phyloP scores from a whole-genome alignment of 2,797 vertebrate species.

The Acipenser oxyrinchus region DNA sequence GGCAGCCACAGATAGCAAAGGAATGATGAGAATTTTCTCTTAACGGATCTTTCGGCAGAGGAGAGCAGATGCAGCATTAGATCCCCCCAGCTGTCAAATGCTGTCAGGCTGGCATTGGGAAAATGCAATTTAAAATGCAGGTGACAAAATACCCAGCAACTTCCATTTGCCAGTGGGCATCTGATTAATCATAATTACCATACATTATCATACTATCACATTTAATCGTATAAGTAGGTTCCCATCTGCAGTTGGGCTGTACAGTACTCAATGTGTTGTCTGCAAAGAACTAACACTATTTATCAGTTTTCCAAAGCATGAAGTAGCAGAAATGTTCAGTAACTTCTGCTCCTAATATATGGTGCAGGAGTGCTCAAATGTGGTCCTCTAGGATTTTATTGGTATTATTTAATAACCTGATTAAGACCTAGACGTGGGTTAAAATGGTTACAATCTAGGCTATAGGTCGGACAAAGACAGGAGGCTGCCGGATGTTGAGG shows the following conservation, averaged over 20 bases:
- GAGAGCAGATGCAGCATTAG: slow-evolving; percentile 49
- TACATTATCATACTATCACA: slow-evolving; percentile 96
- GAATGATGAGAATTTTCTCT: slow-evolving; percentile 46
- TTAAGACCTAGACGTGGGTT: too few species aligned
- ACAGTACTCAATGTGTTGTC: slow-evolving; percentile 17
- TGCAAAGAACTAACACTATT: too few species aligned
- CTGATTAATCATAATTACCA: slow-evolving; percentile 92
- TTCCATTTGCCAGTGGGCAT: slow-evolving; percentile 77
- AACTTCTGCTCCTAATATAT: too few species aligned
- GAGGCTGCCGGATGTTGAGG: too few species aligned
- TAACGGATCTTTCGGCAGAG: slow-evolving; percentile 48
- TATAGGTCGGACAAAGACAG: too few species aligned
- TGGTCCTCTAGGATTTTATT: too few species aligned
- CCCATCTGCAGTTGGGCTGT: slow-evolving; percentile 57
- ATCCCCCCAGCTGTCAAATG: slow-evolving; percentile 67
- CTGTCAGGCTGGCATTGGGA: slow-evolving; percentile 62
- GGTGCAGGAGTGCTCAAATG: too few species aligned
- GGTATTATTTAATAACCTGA: too few species aligned
- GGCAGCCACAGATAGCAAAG: slow-evolving; percentile 41
- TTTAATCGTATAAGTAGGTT: slow-evolving; percentile 83
- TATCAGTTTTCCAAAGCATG: too few species aligned
- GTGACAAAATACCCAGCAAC: slow-evolving; percentile 76
- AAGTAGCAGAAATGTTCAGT: too few species aligned
- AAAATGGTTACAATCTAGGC: too few species aligned
- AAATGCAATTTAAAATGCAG: slow-evolving; percentile 85